Percentiles rank a stretch among this genome's conserved stretches.
Evolutionary conservation across 2,113 vertebrate species (phyloP).

Genomic region (Myotis davidii): DNA sequence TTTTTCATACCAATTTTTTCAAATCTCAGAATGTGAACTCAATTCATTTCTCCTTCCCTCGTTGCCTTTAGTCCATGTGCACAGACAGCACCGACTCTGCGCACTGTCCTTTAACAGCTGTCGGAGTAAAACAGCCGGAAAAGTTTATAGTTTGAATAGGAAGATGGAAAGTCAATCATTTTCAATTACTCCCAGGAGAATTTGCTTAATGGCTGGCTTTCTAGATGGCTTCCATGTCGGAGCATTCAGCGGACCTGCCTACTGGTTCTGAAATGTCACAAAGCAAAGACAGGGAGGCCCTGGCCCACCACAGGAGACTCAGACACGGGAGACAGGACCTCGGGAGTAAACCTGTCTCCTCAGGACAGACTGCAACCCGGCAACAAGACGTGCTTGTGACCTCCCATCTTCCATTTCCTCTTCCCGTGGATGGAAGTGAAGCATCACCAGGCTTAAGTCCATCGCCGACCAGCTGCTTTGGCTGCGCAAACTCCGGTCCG

Average conservation of each 20-base stretch:
- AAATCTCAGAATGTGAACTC: not conserved
- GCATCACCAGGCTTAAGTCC: not conserved
- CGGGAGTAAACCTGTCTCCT: not conserved
- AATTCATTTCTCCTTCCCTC: not conserved
- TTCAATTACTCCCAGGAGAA: constrained; percentile 61
- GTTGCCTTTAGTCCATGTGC: not conserved
- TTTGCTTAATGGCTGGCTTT: constrained; percentile 62
- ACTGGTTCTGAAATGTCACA: not conserved
- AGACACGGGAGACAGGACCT: not conserved
- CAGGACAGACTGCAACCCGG: fast-evolving
- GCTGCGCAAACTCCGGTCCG: constrained; percentile 62
- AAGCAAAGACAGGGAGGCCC: constrained; percentile 25
- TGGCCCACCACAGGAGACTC: not conserved
- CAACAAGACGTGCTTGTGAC: constrained; percentile 36
- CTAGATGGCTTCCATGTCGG: constrained; percentile 54
- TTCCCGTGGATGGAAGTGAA: constrained; percentile 68
- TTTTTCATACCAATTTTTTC: not conserved
- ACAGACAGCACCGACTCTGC: not conserved
- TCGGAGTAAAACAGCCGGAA: not conserved
- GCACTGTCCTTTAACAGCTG: not conserved
- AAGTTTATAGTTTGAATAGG: not conserved
- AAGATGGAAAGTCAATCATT: constrained; percentile 59
- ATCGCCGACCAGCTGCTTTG: not conserved
- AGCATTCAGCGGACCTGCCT: not conserved
- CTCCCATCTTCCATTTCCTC: not conserved